phyloP scores from a whole-genome alignment of 2,797 vertebrate species.

The Xiphorhynchus erythropygius region DNA sequence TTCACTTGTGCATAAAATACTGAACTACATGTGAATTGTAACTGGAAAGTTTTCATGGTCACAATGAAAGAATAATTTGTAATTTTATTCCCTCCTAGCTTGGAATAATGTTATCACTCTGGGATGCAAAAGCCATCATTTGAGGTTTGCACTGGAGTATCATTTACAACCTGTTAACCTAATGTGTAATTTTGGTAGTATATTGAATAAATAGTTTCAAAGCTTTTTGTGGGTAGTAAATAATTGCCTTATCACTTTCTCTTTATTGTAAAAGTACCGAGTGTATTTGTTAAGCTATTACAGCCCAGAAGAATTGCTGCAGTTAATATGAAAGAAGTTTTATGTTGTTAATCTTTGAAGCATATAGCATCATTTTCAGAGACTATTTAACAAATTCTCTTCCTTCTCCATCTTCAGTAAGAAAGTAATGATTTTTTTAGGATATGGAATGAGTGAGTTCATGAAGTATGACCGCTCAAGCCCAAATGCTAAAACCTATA shows the following conservation, averaged over 20 bases:
- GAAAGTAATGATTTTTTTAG: not conserved
- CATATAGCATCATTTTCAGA: conserved; percentile 7
- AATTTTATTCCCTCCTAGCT: conserved; percentile 6
- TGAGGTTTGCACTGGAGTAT: not conserved
- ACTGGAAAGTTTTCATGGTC: conserved; percentile 30
- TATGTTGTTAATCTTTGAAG: conserved; percentile 46
- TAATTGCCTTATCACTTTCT: conserved; percentile 38
- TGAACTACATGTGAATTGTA: conserved; percentile 54
- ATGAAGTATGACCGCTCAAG: not conserved
- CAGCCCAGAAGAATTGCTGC: conserved; percentile 17
- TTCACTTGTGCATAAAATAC: conserved; percentile 59
- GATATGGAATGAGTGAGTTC: not conserved
- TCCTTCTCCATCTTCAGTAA: not conserved
- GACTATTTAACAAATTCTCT: conserved; percentile 13
- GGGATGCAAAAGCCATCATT: conserved; percentile 16
- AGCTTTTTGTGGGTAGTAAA: conserved; percentile 29
- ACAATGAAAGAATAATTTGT: conserved; percentile 17
- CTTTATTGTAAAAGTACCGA: conserved; percentile 27
- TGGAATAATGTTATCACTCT: not conserved
- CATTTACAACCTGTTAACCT: conserved; percentile 49
- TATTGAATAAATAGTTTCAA: conserved; percentile 46
- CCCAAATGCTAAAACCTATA: not conserved
- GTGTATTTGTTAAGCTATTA: conserved; percentile 48
- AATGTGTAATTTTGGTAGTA: conserved; percentile 53
- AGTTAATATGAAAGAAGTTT: conserved; percentile 32